Percentiles rank a stretch among this genome's conserved stretches.
Conservation (phyloP, 2,888 invertebrate genomes). For the Clitarchus hookeri region DNA sequence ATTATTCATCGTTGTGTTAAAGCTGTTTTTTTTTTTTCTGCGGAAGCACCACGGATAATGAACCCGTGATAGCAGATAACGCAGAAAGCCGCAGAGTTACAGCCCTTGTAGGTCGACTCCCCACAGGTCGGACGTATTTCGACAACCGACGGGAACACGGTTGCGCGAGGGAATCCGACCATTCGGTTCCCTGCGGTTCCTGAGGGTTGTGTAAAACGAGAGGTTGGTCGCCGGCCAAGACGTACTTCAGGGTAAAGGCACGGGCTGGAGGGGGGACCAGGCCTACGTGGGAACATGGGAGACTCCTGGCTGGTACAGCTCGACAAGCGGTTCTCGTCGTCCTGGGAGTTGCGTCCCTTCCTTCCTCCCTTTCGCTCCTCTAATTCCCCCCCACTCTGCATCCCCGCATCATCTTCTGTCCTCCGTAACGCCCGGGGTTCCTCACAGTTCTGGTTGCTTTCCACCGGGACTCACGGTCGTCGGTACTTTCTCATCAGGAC, state of each 20-base stretch:
- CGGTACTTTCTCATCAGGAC: not conserved
- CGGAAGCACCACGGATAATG: too few relatives aligned
- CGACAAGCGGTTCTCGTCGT: not conserved
- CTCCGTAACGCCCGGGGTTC: too few relatives aligned
- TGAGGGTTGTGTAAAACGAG: not conserved
- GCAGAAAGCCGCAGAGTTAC: too few relatives aligned
- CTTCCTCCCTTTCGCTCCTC: not conserved
- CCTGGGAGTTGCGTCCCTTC: not conserved
- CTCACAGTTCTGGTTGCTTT: not conserved
- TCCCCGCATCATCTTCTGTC: not conserved
- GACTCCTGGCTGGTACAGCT: not conserved
- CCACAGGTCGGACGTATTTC: too few relatives aligned
- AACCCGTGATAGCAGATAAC: too few relatives aligned
- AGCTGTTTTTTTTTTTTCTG: too few relatives aligned
- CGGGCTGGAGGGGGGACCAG: not conserved
- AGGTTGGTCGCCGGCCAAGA: not conserved
- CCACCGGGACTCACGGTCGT: not conserved
- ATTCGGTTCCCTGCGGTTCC: not conserved
- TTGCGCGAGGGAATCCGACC: not conserved
- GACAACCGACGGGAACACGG: not conserved
- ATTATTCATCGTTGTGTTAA: too few relatives aligned
- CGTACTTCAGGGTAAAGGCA: not conserved
- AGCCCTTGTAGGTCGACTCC: too few relatives aligned
- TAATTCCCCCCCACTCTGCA: not conserved
- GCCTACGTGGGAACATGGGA: not conserved